Evolutionary conservation across 2,797 vertebrate genomes (phyloP), one percentile per base, ranked within the genome.

Genomic region (Girardinus metallicus): DNA sequence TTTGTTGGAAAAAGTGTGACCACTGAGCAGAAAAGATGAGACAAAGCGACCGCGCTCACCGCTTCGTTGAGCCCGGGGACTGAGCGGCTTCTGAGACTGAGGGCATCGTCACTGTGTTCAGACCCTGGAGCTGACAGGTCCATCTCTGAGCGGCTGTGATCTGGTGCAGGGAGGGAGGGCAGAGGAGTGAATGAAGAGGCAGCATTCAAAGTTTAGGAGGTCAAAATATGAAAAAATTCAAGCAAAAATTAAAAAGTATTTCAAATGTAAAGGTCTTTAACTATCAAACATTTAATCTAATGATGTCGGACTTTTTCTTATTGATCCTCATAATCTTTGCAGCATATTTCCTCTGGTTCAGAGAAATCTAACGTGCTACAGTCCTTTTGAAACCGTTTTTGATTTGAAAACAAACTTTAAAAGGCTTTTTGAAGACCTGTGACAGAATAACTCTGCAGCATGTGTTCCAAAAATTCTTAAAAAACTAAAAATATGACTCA

Each of bases 61-160:
- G 94, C 84, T 62, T 97, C 95, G 34, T 97, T 97, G 84, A 98
- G 95, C 75, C 97, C 97, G 26, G 97, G 97, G 53, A 99, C 96
- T 36, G 97, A 99, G 77, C 87, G 97, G 92, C 97, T 97, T 86
- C 96, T 96, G 84, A 96, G 78, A 71, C 96, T 97, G 88, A 96
- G 71, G 72, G 93, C 85, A 16, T 98, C 97, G 0, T 97, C 97
- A 71, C 96, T 96, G 81, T 84, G 95, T 85, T 97, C 97, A 62
- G 94, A 94, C 73, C 93, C 95, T 2, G 96, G 95, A 84, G 93
- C 96, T 70, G 95, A 97, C 89, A 99, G 92, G 93, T 99, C 98
- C 92, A 97, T 89, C 87, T 99, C 97, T 55, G 98, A 99, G 85
- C 89, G 95, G 87, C 97, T 99, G 74, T 88, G 96, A 91, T 98